A percentile compares a stretch with the other conserved stretches of the same genome.
Evolutionary conservation across 2,797 vertebrate genomes (phyloP).

Genomic region (Etheostoma perlongum): DNA sequence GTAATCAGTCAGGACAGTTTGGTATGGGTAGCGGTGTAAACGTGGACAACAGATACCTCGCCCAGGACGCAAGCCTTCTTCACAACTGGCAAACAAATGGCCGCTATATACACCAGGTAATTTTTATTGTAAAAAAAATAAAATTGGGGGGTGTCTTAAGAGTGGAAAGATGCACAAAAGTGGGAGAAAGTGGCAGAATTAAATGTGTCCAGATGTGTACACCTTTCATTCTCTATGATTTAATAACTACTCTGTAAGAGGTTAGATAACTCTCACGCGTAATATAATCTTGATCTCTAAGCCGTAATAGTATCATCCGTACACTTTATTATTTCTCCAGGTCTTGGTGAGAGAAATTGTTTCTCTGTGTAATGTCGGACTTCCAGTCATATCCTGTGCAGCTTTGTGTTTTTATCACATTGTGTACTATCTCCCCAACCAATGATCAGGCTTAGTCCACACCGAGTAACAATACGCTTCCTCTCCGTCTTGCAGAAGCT

Average conservation of each 20-base stretch:
- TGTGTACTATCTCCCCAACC: slow-evolving; percentile 26
- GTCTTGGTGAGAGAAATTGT: slow-evolving; percentile 42
- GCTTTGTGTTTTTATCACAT: slow-evolving; percentile 23
- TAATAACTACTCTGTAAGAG: slow-evolving; percentile 60
- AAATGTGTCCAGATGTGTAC: slow-evolving; percentile 23
- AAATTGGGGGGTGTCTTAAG: not conserved
- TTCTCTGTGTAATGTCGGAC: slow-evolving; percentile 65
- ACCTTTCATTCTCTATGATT: slow-evolving; percentile 49
- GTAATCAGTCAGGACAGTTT: not conserved
- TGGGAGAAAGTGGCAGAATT: not conserved
- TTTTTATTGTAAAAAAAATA: not conserved
- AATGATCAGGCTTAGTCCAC: slow-evolving; percentile 18
- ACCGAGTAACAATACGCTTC: slow-evolving; percentile 45
- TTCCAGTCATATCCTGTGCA: slow-evolving; percentile 62
- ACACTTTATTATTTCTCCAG: slow-evolving; percentile 68
- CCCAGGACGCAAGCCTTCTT: slow-evolving; percentile 18
- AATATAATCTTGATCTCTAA: slow-evolving; percentile 55
- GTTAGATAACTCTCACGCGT: slow-evolving; percentile 42
- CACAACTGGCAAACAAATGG: slow-evolving; percentile 75
- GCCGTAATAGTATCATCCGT: slow-evolving; percentile 39
- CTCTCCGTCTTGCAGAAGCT: slow-evolving; percentile 84
- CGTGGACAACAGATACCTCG: slow-evolving; percentile 29
- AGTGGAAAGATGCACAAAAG: not conserved
- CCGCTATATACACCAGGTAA: slow-evolving; percentile 71
- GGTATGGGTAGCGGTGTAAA: not conserved